A percentile compares a stretch with the other conserved stretches of the same genome.
Conservation (phyloP, 2,888 invertebrate genomes). For the Chrysolina oricalcia region DNA sequence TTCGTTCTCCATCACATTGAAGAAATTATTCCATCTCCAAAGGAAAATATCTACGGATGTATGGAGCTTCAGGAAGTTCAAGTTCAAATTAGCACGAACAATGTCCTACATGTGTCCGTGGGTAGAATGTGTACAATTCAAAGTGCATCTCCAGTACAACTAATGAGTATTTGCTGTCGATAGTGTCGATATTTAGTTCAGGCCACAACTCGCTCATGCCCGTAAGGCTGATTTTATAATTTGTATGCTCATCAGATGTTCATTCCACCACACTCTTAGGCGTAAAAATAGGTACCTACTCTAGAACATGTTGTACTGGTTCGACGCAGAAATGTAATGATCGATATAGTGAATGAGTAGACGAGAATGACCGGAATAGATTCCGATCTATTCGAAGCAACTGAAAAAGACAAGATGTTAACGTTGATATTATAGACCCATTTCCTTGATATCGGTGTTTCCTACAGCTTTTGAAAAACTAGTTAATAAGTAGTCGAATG, state of each 20-base stretch:
- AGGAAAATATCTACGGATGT: neutral
- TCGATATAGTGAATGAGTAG: neutral
- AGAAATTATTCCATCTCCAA: no score
- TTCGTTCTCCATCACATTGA: no score
- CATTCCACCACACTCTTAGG: neutral
- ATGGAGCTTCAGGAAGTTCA: neutral
- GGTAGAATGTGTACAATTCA: slow-evolving; percentile 13
- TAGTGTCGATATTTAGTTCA: slow-evolving; percentile 36
- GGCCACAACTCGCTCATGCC: slow-evolving; percentile 35
- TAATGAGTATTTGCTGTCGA: slow-evolving; percentile 29
- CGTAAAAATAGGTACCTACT: neutral
- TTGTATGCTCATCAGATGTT: slow-evolving; percentile 33
- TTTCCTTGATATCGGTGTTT: no score
- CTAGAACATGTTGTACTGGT: neutral
- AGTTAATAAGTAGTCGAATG: no score
- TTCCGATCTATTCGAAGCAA: no score
- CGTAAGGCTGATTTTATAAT: slow-evolving; percentile 40
- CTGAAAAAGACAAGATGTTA: no score
- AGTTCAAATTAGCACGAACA: slow-evolving; percentile 10
- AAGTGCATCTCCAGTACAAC: slow-evolving; percentile 20
- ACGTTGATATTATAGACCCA: no score
- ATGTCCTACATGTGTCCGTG: slow-evolving; percentile 7
- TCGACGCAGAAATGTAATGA: neutral
- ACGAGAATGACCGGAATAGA: neutral
- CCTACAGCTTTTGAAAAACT: no score